Evolutionary conservation across 2,888 invertebrate species (phyloP).

Genomic region (Cynaeus angustus): DNA sequence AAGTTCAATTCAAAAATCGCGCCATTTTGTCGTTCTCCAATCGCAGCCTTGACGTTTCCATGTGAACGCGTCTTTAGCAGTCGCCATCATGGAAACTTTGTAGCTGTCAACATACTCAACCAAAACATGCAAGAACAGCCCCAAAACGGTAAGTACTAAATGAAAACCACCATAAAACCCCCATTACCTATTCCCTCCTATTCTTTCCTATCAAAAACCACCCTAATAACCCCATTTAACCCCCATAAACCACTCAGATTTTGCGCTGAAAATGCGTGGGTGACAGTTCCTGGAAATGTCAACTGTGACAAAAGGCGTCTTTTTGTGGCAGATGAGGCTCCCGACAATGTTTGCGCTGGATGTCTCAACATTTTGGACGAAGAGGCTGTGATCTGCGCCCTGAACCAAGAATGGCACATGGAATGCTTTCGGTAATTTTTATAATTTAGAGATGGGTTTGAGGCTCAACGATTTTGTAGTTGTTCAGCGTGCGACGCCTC

Average conservation of each 20-base stretch:
- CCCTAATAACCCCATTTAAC: not conserved
- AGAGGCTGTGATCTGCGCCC: constrained; percentile 86
- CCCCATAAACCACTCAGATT: not conserved
- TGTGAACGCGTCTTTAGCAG: constrained; percentile 31
- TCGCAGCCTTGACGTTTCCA: constrained; percentile 15
- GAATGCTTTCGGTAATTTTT: constrained; percentile 86
- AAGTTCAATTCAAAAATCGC: not conserved
- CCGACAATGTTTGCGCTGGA: constrained; percentile 77
- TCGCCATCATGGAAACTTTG: constrained; percentile 43
- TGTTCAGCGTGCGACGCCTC: constrained; percentile 93
- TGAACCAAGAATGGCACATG: constrained; percentile 90
- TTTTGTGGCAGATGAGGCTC: constrained; percentile 56
- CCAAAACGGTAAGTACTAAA: constrained; percentile 62
- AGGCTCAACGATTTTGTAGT: constrained; percentile 71
- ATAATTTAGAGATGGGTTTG: too few species aligned
- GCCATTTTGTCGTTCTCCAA: not conserved
- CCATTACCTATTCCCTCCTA: not conserved
- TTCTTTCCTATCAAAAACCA: not conserved
- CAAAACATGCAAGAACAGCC: constrained; percentile 64
- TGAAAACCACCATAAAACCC: constrained; percentile 19
- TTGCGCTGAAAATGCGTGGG: constrained; percentile 59
- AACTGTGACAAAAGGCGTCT: constrained; percentile 46
- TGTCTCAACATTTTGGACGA: constrained; percentile 84
- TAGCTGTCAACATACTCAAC: constrained; percentile 39
- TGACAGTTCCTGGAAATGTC: constrained; percentile 57